Evolutionary conservation across 2,888 invertebrate species (phyloP).

Genomic region (Drosophila recens): DNA sequence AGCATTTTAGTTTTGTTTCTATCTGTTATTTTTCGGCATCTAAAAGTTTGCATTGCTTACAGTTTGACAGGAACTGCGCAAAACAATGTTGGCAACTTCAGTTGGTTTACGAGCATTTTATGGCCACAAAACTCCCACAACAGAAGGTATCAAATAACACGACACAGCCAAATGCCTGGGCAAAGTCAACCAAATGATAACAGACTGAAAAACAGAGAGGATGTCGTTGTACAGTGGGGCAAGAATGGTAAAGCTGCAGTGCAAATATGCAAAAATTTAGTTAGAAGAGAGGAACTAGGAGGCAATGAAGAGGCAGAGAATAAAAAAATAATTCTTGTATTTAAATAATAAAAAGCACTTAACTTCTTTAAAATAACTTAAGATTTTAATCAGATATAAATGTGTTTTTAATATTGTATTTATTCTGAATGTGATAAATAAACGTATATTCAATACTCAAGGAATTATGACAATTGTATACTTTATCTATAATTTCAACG

Average conservation of each 20-base stretch:
- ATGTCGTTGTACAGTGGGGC: conserved; percentile 45
- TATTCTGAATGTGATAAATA: too few species aligned
- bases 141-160: conserved; percentile 54
- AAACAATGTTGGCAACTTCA: conserved; percentile 8
- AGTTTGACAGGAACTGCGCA: conserved; percentile 49
- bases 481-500: too few species aligned
- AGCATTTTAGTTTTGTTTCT: conserved; percentile 38
- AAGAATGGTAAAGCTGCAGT: not conserved
- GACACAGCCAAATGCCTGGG: conserved; percentile 38
- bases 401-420: too few species aligned
- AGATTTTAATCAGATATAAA: too few species aligned
- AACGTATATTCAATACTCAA: too few species aligned
- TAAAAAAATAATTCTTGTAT: too few species aligned
- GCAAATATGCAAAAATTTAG: not conserved
- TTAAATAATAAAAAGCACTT: too few species aligned
- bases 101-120: conserved; percentile 13
- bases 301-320: too few species aligned
- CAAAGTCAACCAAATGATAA: conserved; percentile 51
- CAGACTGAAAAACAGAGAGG: conserved; percentile 26
- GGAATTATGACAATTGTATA: too few species aligned
- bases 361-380: too few species aligned
- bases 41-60: conserved; percentile 17
- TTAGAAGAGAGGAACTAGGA: not conserved
- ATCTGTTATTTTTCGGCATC: conserved; percentile 30
- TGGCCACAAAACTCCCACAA: conserved; percentile 39